phyloP scores from a whole-genome alignment of 2,888 invertebrate species.

The Nymphalis urticae region DNA sequence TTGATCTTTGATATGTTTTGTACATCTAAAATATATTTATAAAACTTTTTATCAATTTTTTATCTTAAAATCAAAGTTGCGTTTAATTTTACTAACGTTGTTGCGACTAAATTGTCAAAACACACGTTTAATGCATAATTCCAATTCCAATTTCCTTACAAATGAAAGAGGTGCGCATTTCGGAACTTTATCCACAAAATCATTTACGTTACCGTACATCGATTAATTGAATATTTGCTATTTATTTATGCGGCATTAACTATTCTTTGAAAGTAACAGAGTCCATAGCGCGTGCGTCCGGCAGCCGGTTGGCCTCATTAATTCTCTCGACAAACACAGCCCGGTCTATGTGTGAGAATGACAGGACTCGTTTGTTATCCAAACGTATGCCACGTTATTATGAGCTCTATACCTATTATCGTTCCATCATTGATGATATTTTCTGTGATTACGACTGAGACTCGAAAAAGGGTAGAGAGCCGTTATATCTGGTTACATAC shows the following conservation, averaged over 20 bases:
- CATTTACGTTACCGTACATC: too few species aligned
- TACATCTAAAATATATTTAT: too few species aligned
- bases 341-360: conserved; percentile 43
- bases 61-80: too few species aligned
- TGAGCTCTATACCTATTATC: conserved; percentile 12
- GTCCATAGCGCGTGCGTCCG: conserved; percentile 36
- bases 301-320: conserved; percentile 42
- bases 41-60: too few species aligned
- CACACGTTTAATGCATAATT: too few species aligned
- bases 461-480: not conserved
- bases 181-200: too few species aligned
- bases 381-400: conserved; percentile 35
- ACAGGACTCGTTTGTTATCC: conserved; percentile 45
- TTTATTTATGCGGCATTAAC: conserved; percentile 14
- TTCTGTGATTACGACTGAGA: conserved; percentile 9
- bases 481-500: not conserved
- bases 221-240: conserved; percentile 4
- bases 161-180: too few species aligned
- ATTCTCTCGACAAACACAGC: conserved; percentile 42
- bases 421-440: conserved; percentile 4
- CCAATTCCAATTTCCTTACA: too few species aligned
- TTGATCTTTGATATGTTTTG: too few species aligned
- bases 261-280: conserved; percentile 15
- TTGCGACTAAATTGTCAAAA: too few species aligned
- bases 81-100: too few species aligned